These are phyloP conservation scores for Graptemys geographica DNA, from an alignment of 2,797 vertebrate species.

Conservation along the genomic window DNA sequence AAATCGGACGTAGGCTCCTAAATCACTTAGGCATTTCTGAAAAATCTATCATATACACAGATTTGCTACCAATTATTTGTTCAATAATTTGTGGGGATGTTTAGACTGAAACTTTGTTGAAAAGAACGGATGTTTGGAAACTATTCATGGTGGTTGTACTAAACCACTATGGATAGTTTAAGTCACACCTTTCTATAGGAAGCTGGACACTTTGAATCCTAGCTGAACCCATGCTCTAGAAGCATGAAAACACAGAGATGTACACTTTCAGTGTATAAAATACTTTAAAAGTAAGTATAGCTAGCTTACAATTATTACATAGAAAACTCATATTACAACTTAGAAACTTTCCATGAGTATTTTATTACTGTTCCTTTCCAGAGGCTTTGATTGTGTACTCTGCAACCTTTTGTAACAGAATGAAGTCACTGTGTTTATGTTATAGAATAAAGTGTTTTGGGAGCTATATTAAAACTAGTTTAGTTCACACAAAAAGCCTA, in stretches of 20 bases:
- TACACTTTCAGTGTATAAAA: background rate
- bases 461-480: background rate
- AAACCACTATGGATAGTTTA: background rate
- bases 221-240: background rate
- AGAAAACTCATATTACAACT: background rate
- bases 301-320: background rate
- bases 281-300: background rate
- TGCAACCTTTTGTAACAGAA: constrained; percentile 11
- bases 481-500: background rate
- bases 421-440: constrained; percentile 14
- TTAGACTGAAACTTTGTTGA: background rate
- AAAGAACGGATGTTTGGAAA: background rate
- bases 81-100: background rate
- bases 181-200: background rate
- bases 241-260: background rate
- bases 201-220: background rate
- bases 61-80: background rate
- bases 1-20: background rate
- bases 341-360: background rate
- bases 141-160: background rate
- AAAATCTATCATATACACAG: background rate
- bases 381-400: background rate
- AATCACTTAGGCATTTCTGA: background rate
- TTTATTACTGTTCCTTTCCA: background rate
- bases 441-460: background rate